Evolutionary conservation across 2,888 invertebrate species (phyloP).

Genomic region (Tineola bisselliella): DNA sequence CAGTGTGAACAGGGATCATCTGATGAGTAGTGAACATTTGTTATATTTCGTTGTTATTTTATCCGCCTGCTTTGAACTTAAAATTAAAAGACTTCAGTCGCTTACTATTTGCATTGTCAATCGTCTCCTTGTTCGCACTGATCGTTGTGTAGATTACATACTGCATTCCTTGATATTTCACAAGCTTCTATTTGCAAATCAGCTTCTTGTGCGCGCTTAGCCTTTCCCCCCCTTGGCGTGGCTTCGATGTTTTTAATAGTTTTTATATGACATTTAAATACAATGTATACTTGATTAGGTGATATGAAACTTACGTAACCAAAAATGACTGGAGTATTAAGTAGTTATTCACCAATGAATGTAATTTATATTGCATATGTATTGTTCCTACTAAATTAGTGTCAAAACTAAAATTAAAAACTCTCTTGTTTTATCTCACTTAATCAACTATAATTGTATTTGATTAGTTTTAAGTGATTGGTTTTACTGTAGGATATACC

Average conservation of each 20-base stretch:
- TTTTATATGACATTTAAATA: conserved; percentile 17
- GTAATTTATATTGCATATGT: conserved; percentile 46
- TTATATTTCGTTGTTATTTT: conserved; percentile 6
- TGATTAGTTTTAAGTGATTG: background rate
- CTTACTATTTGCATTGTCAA: conserved; percentile 10
- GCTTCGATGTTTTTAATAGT: conserved; percentile 40
- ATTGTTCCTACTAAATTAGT: conserved; percentile 53
- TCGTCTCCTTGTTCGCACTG: conserved; percentile 26
- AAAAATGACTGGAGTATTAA: conserved; percentile 49
- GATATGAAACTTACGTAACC: conserved; percentile 35
- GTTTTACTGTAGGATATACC: background rate
- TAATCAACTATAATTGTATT: conserved; percentile 50
- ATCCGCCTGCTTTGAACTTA: conserved; percentile 10
- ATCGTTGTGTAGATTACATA: conserved; percentile 17
- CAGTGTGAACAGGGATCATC: background rate
- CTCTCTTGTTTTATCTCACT: conserved; percentile 33
- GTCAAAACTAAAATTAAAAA: conserved; percentile 28
- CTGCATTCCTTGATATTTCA: conserved; percentile 10
- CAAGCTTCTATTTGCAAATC: conserved; percentile 12
- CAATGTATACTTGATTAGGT: conserved; percentile 47
- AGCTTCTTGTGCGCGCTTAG: conserved; percentile 18
- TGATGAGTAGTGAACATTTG: background rate
- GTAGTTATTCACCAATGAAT: conserved; percentile 63
- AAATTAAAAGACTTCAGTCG: background rate
- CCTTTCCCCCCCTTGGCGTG: conserved; percentile 37